Percentiles rank a stretch among this genome's conserved stretches.
phyloP scores from a whole-genome alignment of 30 jellyfish, hydroid and myxozoan genomes.

The Hydra vulgaris region DNA sequence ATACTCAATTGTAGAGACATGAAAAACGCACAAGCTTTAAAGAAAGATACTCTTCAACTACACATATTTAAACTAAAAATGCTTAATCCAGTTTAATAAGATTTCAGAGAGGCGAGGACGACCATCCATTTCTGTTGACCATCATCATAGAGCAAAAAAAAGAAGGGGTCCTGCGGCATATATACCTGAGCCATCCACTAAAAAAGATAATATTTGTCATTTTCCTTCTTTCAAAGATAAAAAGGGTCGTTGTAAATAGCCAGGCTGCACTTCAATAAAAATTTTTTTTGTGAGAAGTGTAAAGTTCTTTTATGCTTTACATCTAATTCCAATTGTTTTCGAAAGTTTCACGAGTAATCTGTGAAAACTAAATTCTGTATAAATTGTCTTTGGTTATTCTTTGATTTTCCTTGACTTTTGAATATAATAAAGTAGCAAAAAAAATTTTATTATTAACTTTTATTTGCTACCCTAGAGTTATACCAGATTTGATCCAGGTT shows the following conservation, averaged over 20 bases:
- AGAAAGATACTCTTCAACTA: slow-evolving; percentile 6
- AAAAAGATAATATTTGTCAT: slow-evolving; percentile 1
- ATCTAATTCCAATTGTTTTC: no score
- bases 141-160: background rate
- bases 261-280: slow-evolving; percentile 7
- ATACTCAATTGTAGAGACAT: no score
- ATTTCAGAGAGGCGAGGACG: slow-evolving; percentile 22
- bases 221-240: background rate
- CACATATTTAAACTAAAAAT: background rate
- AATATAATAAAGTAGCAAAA: no score
- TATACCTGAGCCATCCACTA: background rate
- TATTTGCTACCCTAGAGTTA: no score
- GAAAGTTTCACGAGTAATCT: no score
- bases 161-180: slow-evolving; percentile 6
- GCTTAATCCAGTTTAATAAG: background rate
- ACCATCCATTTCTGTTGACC: slow-evolving; percentile 16
- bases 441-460: no score
- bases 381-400: no score
- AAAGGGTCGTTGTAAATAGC: slow-evolving; percentile 11
- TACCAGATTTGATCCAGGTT: no score
- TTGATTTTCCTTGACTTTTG: no score
- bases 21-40: no score
- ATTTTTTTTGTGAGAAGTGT: slow-evolving; percentile 3
- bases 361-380: no score
- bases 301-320: background rate